These are phyloP conservation scores for Mimas tiliae DNA, from an alignment of 2,888 invertebrate genomes.

Conservation along the genomic window DNA sequence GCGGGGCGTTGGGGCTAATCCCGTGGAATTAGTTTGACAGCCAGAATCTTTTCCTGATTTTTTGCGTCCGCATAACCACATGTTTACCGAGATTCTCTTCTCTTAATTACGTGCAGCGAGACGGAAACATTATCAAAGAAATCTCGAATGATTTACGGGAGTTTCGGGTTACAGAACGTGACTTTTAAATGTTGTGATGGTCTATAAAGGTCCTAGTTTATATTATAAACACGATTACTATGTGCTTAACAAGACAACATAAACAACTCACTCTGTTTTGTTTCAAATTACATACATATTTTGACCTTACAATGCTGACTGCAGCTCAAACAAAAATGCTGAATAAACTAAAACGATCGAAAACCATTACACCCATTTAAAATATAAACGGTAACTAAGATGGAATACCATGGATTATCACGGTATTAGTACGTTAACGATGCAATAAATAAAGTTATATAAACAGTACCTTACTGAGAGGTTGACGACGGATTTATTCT, in stretches of 20 bases:
- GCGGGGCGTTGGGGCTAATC: constrained; percentile 55
- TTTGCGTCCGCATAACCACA: constrained; percentile 72
- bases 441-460: constrained; percentile 60
- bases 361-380: constrained; percentile 2
- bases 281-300: not conserved
- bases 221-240: constrained; percentile 43
- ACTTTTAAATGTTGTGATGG: constrained; percentile 3
- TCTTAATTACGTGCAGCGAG: constrained; percentile 77
- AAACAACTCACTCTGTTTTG: not conserved
- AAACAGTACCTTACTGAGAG: constrained; percentile 60
- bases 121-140: constrained; percentile 61
- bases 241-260: constrained; percentile 29
- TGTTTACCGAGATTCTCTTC: constrained; percentile 66
- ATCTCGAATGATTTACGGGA: constrained; percentile 41
- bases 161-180: constrained; percentile 23
- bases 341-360: not conserved
- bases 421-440: constrained; percentile 50
- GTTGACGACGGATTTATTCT: constrained; percentile 64
- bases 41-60: constrained; percentile 75
- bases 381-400: constrained; percentile 23
- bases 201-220: constrained; percentile 18
- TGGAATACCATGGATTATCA: constrained; percentile 40
- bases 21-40: constrained; percentile 79
- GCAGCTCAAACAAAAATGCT: not conserved
- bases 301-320: no score